Evolutionary conservation across 1,140 invertebrate species (phyloP).

Genomic region (Protaetia brevitarsis): DNA sequence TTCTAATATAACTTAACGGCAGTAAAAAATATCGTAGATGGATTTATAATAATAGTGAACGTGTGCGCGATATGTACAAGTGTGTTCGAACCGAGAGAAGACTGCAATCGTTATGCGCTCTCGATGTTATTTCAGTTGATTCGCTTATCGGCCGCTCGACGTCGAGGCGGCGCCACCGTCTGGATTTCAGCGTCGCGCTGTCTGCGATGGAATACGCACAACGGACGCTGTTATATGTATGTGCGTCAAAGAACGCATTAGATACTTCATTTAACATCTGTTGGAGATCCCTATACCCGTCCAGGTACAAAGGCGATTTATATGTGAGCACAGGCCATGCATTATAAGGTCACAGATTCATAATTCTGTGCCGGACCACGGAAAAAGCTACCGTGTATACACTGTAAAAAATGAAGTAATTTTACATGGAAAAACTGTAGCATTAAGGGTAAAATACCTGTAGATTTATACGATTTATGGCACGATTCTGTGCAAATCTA

Average conservation of each 20-base stretch:
- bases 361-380: conserved; percentile 5
- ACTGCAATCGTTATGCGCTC: conserved; percentile 11
- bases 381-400: neutral
- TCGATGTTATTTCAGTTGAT: conserved; percentile 12
- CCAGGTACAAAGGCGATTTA: conserved; percentile 19
- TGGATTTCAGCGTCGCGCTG: conserved; percentile 28
- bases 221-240: neutral
- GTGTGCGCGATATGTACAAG: conserved; percentile 21
- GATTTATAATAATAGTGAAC: neutral
- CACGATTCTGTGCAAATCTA: too few species aligned
- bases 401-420: too few species aligned
- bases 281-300: neutral
- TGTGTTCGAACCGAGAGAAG: conserved; percentile 10
- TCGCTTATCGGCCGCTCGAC: conserved; percentile 23
- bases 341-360: conserved; percentile 14
- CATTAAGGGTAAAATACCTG: too few species aligned
- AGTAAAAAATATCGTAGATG: neutral
- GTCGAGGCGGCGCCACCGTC: conserved; percentile 30
- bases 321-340: neutral
- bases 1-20: conserved; percentile 10
- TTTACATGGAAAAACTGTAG: too few species aligned
- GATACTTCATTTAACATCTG: conserved; percentile 14
- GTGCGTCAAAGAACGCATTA: conserved; percentile 12
- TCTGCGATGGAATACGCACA: conserved; percentile 22
- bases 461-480: too few species aligned